Evolutionary conservation across 2,888 invertebrate genomes (phyloP).

Genomic region (Vanessa cardui): DNA sequence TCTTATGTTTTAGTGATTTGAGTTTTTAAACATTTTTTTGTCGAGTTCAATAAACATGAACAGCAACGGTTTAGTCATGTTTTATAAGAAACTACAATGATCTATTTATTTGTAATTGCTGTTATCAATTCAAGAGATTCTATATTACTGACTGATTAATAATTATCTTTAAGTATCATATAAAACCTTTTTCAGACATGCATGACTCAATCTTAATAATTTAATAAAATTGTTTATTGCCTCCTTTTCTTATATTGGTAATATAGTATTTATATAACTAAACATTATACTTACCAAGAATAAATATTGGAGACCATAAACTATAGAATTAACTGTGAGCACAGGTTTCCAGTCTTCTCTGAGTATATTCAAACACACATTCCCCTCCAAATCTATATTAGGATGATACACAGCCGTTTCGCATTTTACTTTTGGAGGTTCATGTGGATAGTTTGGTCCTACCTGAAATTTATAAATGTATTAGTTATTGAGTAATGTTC

Average conservation of each 20-base stretch:
- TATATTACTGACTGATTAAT: too few relatives aligned
- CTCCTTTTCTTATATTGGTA: not conserved
- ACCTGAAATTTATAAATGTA: conserved; percentile 73
- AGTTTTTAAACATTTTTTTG: too few relatives aligned
- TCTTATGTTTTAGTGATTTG: too few relatives aligned
- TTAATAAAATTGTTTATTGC: too few relatives aligned
- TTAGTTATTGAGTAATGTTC: not conserved
- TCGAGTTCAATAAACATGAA: too few relatives aligned
- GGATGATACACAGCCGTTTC: conserved; percentile 99
- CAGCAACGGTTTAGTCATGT: too few relatives aligned
- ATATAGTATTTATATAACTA: not conserved
- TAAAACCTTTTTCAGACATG: too few relatives aligned
- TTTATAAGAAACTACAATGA: too few relatives aligned
- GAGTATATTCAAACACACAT: conserved; percentile 98
- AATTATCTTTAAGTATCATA: too few relatives aligned
- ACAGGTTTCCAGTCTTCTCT: conserved; percentile 99
- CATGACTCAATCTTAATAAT: too few relatives aligned
- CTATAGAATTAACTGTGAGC: conserved; percentile 97
- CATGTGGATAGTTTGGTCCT: conserved; percentile 98
- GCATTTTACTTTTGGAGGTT: conserved; percentile 99
- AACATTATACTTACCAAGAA: conserved; percentile 87
- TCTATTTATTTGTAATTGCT: too few relatives aligned
- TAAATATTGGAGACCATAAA: conserved; percentile 98
- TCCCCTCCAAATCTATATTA: conserved; percentile 98
- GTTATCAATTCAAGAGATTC: too few relatives aligned